Evolutionary conservation across 2,113 vertebrate species (phyloP), one percentile per base, ranked within the genome.

Genomic region (Perognathus longimembris): DNA sequence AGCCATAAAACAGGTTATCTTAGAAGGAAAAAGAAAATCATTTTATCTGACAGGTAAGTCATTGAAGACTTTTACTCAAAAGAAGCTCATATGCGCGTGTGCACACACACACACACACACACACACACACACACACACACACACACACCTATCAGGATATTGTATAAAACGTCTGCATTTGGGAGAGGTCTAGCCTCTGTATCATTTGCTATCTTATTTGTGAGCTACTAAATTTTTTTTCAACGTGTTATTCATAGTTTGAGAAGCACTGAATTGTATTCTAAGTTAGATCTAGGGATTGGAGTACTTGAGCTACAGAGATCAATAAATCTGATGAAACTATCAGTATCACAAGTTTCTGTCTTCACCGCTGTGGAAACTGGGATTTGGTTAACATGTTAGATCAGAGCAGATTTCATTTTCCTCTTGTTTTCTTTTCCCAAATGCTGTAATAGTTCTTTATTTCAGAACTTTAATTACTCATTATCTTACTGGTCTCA

Each of bases 11-110:
- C n/a, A 17, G 26, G 54, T 38, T 14, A 18, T 20, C 50, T 18
- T 54, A 81, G 8, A 54, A 20, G 7, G 75, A 26, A 59, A n/a
- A 61, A 26, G 59, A 61, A 61, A 74, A 85, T 34, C 66, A 88
- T 24, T 70, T 78, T 20, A 61, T 7, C 50, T 92, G 70, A 54
- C 50, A 54, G 14, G 64, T 95, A 92, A 92, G 75, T 78, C 32
- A 74, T 18, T 74, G 57, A 91, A 85, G 30, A 95, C 22, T n/a
- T 71, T 88, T 50, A 8, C 6, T 67, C 0, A 74, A 57, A 89
- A 66, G 64, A 26, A 87, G 18, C 11, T 54, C 50, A 3, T 69
- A 42, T 73, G 57, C n/a, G n/a, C n/a, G n/a, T n/a, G n/a, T n/a
- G n/a, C n/a, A n/a, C n/a, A 12, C 24, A 40, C 1, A 28, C 50